Percentiles rank a stretch among this genome's conserved stretches.
Conservation (phyloP, 2,113 vertebrate species). For the Python bivittatus region DNA sequence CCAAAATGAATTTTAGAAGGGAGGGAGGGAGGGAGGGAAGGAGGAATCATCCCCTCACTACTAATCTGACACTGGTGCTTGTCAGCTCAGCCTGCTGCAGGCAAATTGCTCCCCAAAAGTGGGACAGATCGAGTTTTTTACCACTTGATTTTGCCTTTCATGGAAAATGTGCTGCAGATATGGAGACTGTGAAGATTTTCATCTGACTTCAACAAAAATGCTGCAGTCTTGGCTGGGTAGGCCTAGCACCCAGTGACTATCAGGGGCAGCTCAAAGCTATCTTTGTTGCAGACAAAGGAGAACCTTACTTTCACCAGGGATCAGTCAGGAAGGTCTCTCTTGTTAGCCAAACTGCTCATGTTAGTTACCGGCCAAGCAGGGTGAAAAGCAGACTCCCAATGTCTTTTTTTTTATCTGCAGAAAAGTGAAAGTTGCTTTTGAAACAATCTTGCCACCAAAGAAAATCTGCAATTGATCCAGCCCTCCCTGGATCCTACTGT, state of each 20-base stretch:
- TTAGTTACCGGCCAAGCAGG: constrained; percentile 12
- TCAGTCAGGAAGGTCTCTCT: neutral
- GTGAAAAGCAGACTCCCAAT: constrained; percentile 52
- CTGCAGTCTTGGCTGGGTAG: constrained; percentile 47
- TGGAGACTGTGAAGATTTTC: constrained; percentile 27
- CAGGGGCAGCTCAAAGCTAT: constrained; percentile 65
- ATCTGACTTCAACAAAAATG: constrained; percentile 56
- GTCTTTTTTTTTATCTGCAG: constrained; percentile 48
- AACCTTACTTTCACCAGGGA: constrained; percentile 66
- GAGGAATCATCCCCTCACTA: constrained; percentile 51
- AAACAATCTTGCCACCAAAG: neutral
- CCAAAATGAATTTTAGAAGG: neutral
- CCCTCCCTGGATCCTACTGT: too few species aligned
- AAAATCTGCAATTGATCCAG: too few species aligned
- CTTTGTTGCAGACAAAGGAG: constrained; percentile 68
- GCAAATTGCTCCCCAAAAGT: constrained; percentile 74
- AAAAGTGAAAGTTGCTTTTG: neutral
- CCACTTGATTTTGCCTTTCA: constrained; percentile 69
- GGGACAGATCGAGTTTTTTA: constrained; percentile 69
- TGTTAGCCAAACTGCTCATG: constrained; percentile 14
- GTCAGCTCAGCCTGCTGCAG: constrained; percentile 59
- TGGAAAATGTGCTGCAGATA: constrained; percentile 59
- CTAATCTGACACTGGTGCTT: constrained; percentile 69
- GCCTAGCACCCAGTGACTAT: constrained; percentile 64
- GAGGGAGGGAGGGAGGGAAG: neutral